Conservation (phyloP, 2,797 vertebrate species). For the Menidia menidia region DNA sequence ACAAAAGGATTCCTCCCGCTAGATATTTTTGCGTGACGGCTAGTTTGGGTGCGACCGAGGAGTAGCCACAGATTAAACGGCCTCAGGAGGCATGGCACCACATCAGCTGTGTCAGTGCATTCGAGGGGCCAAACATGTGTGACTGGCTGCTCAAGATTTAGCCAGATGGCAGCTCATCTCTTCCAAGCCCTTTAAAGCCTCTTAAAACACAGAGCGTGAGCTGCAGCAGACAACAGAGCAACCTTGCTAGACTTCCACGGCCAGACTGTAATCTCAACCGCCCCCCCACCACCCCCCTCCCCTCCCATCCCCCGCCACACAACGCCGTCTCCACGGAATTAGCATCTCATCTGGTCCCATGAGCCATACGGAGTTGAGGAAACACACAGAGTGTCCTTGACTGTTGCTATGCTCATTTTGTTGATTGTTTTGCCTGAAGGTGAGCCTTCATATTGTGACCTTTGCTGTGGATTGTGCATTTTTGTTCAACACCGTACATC, state of each 20-base stretch:
- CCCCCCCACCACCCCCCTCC: background rate
- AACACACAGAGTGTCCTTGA: constrained; percentile 30
- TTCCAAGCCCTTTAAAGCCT: constrained; percentile 71
- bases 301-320: constrained; percentile 1
- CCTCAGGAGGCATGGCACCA: constrained; percentile 17
- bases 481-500: background rate
- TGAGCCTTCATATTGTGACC: constrained; percentile 23
- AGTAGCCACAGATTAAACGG: background rate
- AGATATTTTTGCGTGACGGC: background rate
- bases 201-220: constrained; percentile 68
- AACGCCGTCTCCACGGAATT: constrained; percentile 56
- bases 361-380: constrained; percentile 36
- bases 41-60: background rate
- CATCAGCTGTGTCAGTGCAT: constrained; percentile 37
- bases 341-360: constrained; percentile 49
- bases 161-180: constrained; percentile 79
- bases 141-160: constrained; percentile 42
- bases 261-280: constrained; percentile 59
- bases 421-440: constrained; percentile 15
- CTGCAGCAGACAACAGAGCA: constrained; percentile 65
- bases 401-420: constrained; percentile 56
- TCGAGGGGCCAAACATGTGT: constrained; percentile 26
- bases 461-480: background rate
- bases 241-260: constrained; percentile 48
- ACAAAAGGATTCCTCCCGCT: background rate